These are phyloP conservation scores for Lagopus muta DNA, from an alignment of 2,113 vertebrate genomes.

Conservation along the genomic window DNA sequence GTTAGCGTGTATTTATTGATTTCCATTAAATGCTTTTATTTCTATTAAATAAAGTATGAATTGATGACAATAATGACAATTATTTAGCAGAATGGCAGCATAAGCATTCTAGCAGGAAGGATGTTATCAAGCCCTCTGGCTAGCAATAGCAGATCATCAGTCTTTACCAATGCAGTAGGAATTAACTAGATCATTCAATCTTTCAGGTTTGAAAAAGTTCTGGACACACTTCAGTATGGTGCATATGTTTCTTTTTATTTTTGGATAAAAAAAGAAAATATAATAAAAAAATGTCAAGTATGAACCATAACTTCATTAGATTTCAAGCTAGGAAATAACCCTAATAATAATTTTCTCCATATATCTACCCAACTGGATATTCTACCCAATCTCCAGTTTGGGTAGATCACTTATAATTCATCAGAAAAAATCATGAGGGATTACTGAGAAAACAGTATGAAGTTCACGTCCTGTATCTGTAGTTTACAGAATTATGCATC, in stretches of 20 bases:
- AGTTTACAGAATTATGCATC: neutral
- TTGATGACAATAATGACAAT: neutral
- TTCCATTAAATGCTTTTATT: neutral
- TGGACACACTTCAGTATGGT: neutral
- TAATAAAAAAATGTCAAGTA: neutral
- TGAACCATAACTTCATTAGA: neutral
- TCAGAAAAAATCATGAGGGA: neutral
- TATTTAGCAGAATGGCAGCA: neutral
- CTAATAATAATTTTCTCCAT: neutral
- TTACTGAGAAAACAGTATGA: neutral
- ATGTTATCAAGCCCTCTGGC: neutral
- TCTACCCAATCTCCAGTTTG: no score
- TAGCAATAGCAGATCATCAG: neutral
- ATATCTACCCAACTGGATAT: no score
- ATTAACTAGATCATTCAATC: neutral
- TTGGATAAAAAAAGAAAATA: neutral
- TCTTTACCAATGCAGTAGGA: neutral
- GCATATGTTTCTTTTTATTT: neutral
- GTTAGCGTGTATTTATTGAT: neutral
- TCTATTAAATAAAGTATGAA: neutral
- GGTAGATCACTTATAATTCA: neutral
- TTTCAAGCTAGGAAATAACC: neutral
- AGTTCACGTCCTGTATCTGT: neutral
- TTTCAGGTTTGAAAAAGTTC: neutral
- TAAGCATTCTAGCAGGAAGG: neutral